These are phyloP conservation scores for Lissocephala sabroskyi DNA, from an alignment of 2,888 invertebrate species.

Conservation along the genomic window DNA sequence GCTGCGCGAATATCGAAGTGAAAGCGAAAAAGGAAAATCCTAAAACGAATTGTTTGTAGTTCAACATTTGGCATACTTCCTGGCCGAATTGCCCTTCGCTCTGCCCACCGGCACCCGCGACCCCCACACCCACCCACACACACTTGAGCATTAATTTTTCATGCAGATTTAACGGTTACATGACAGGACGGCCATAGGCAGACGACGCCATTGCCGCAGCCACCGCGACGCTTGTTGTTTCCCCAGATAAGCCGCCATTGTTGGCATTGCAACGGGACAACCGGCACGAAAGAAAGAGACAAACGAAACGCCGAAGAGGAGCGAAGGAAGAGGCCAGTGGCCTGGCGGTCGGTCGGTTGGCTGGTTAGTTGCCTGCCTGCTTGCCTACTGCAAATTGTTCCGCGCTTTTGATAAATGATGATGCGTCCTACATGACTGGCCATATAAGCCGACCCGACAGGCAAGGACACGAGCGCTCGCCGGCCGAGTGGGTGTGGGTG, in stretches of 20 bases:
- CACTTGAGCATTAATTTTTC: conserved; percentile 50
- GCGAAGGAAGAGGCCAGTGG: too few relatives aligned
- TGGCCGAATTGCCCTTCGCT: too few relatives aligned
- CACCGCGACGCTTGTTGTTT: neutral
- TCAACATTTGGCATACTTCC: too few relatives aligned
- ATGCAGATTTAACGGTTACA: conserved; percentile 62
- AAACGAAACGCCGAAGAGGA: too few relatives aligned
- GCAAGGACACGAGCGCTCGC: neutral
- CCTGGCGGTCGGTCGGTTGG: neutral
- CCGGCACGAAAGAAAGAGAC: conserved; percentile 9
- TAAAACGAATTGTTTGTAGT: too few relatives aligned
- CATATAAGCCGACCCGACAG: conserved; percentile 22
- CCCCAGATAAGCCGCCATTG: conserved; percentile 23
- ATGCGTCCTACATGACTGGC: conserved; percentile 59
- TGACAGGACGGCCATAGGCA: conserved; percentile 32
- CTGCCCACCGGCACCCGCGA: neutral
- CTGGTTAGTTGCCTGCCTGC: neutral
- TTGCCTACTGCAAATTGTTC: conserved; percentile 39
- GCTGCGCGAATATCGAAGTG: too few relatives aligned
- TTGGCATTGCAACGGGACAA: conserved; percentile 1
- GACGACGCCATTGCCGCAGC: neutral
- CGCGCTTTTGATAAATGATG: conserved; percentile 55
- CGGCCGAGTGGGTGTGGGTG: too few relatives aligned
- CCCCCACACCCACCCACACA: conserved; percentile 10
- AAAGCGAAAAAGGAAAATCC: too few relatives aligned